Base-by-base conservation (phyloP, 2,113 vertebrate species). In the Chloropsis cyanopogon region DNA sequence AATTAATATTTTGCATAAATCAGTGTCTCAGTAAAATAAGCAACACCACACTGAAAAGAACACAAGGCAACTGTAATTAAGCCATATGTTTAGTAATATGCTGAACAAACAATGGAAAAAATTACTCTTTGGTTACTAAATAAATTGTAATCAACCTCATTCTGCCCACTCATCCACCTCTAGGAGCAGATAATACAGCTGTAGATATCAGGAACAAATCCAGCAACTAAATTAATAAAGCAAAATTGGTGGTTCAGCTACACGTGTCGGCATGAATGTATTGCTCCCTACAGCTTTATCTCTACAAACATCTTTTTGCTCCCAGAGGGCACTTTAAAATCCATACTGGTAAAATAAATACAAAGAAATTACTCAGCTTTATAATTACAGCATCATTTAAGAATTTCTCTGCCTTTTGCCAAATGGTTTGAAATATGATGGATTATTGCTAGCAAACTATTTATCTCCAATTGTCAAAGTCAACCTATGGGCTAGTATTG, bases 1-100 rank as follows among this genome's bases (percentile, higher is more conserved):
- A 96, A 94, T 96, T 96, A 96, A 96, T 95, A 94, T 96, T 95
- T 96, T 92, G 88, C 94, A 86, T 93, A 92, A 96, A 96, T 95
- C 69, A 93, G 37, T 90, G 80, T 93, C 72, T 96, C 37, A 9
- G 57, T 81, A 90, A 96, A 97, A 96, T 88, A 93, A 93, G 94
- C 76, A 86, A 86, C 60, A 87, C 65, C 69, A 81, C 76, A 82
- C 37, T 75, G 76, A 93, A 92, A 92, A 90, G 80, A 96, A 93
- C 92, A 94, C 75, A 88, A 95, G 77, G 86, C 92, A 91, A 92
- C 69, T 75, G 71, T 96, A 96, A 97, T 96, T 96, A 96, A 84
- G 72, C 88, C 92, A 93, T 90, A 84, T 94, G 85, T 93, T 97
- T 93, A 88, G 69, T 65, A 95, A 96, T 69, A 23, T 84, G 93